Conservation (phyloP, 2,888 invertebrate genomes). For the Adela reaumurella region DNA sequence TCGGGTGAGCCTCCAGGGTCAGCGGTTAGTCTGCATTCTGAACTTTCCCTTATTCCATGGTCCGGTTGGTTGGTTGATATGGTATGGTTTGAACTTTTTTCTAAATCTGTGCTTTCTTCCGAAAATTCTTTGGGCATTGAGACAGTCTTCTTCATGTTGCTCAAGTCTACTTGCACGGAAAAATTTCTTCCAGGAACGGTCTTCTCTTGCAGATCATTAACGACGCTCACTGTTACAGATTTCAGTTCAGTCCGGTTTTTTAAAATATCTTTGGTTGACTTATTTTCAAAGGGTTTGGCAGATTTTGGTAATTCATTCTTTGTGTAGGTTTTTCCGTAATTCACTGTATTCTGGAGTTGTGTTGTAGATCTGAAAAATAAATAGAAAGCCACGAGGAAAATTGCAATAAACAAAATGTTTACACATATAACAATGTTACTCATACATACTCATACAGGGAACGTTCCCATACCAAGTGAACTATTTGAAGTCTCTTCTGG, state of each 20-base stretch:
- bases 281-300: conserved; percentile 45
- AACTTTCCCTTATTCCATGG: too few relatives aligned
- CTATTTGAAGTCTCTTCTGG: too few relatives aligned
- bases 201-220: conserved; percentile 23
- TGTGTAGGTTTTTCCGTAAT: conserved; percentile 7
- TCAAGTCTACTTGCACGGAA: conserved; percentile 29
- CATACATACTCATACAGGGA: too few relatives aligned
- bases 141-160: conserved; percentile 30
- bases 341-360: background rate
- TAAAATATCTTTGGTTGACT: conserved; percentile 26
- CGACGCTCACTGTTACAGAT: conserved; percentile 27
- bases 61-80: too few relatives aligned
- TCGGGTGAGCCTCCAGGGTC: too few relatives aligned
- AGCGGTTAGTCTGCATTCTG: too few relatives aligned
- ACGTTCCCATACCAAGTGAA: too few relatives aligned
- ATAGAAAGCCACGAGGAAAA: background rate
- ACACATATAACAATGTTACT: background rate
- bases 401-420: background rate
- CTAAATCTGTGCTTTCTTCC: conserved; percentile 4
- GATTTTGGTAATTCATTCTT: conserved; percentile 20
- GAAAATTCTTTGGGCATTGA: conserved; percentile 20
- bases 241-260: conserved; percentile 21
- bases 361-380: background rate
- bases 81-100: too few relatives aligned
- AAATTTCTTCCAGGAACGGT: conserved; percentile 17